phyloP scores from a whole-genome alignment of 1,140 invertebrate species.

The Acromyrmex charruanus region DNA sequence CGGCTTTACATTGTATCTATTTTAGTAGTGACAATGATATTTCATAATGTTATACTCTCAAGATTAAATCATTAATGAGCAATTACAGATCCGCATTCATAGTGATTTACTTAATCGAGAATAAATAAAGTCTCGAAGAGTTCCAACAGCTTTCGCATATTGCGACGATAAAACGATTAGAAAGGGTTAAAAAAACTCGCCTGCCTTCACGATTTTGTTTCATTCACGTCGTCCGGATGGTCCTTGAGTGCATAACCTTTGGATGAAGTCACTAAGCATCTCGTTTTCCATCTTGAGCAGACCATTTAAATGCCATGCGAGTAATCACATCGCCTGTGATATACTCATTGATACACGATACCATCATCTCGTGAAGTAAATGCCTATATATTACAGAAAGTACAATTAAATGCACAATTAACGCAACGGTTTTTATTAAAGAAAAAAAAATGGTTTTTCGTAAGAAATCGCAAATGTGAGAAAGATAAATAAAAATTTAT shows the following conservation, averaged over 20 bases:
- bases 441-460: not conserved
- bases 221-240: constrained; percentile 55
- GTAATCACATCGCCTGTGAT: constrained; percentile 66
- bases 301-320: constrained; percentile 71
- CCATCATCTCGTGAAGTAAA: constrained; percentile 11
- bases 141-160: not conserved
- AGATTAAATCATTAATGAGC: constrained; percentile 34
- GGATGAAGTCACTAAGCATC: constrained; percentile 68
- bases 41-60: not conserved
- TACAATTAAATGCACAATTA: constrained; percentile 19
- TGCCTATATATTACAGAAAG: not conserved
- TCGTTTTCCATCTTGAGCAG: constrained; percentile 30
- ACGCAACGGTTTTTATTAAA: not conserved
- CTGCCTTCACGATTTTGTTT: constrained; percentile 53
- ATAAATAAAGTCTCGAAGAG: constrained; percentile 19
- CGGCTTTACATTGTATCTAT: not conserved
- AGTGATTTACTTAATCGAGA: constrained; percentile 33
- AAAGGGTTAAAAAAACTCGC: constrained; percentile 34
- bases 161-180: not conserved
- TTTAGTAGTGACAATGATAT: constrained; percentile 10
- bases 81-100: constrained; percentile 41
- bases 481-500: not conserved
- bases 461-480: not conserved
- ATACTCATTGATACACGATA: constrained; percentile 59
- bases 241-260: constrained; percentile 76